Conservation (phyloP, 2,888 invertebrate genomes). For the Phania funesta region DNA sequence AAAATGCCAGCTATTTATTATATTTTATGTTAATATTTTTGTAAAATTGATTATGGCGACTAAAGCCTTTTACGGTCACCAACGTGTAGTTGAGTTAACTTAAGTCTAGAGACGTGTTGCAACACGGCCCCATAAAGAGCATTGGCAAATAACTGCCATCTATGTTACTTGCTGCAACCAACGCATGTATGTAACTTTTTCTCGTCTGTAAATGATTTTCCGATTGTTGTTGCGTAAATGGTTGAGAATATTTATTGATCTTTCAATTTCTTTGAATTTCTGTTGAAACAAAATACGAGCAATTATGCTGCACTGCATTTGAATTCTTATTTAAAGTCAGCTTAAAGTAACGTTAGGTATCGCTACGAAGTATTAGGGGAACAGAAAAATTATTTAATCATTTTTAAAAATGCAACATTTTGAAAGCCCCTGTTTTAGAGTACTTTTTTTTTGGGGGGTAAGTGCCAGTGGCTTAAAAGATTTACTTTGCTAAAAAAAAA, state of each 20-base stretch:
- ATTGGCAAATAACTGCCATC: slow-evolving; percentile 13
- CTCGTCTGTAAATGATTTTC: background rate
- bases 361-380: no score
- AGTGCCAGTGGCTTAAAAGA: no score
- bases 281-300: slow-evolving; percentile 2
- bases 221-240: background rate
- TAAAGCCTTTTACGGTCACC: slow-evolving; percentile 41
- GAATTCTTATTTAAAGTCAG: background rate
- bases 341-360: background rate
- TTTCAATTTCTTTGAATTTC: slow-evolving; percentile 8
- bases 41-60: slow-evolving; percentile 52
- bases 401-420: no score
- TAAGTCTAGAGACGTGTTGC: slow-evolving; percentile 16
- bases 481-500: no score
- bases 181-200: background rate
- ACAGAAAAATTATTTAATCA: no score
- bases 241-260: slow-evolving; percentile 12
- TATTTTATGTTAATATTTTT: slow-evolving; percentile 55
- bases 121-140: slow-evolving; percentile 1
- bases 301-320: background rate
- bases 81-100: slow-evolving; percentile 28
- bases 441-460: no score
- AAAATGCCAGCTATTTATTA: slow-evolving; percentile 38
- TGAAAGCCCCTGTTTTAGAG: no score
- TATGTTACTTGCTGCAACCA: background rate